These are phyloP conservation scores for Bombus confusus DNA, from an alignment of 1,140 invertebrate species.

Conservation along the genomic window DNA sequence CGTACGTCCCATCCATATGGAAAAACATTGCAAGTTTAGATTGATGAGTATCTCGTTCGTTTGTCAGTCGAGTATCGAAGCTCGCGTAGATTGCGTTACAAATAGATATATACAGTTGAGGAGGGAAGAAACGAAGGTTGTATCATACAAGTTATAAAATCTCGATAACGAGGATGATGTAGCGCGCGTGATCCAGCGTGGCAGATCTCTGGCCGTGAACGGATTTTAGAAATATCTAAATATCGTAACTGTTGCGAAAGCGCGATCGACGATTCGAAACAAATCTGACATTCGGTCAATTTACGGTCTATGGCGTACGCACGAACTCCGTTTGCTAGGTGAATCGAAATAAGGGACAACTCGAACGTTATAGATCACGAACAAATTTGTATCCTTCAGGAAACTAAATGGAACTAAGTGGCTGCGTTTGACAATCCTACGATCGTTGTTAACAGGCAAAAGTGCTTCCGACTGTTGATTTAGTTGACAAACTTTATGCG, in stretches of 20 bases:
- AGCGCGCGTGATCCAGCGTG: not conserved
- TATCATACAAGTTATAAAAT: not conserved
- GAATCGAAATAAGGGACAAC: not conserved
- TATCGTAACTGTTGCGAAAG: not conserved
- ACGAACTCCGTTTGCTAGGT: no score
- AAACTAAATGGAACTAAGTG: not conserved
- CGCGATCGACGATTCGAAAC: not conserved
- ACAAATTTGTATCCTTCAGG: not conserved
- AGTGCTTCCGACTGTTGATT: not conserved
- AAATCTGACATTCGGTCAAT: slow-evolving; percentile 11
- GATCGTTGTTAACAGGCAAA: not conserved
- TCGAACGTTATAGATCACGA: not conserved
- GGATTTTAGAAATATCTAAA: not conserved
- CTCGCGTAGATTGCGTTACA: no score
- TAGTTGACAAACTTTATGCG: not conserved
- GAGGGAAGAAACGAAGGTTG: not conserved
- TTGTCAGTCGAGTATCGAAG: not conserved
- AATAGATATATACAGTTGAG: no score
- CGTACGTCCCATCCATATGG: not conserved
- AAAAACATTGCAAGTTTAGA: not conserved
- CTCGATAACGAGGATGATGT: not conserved
- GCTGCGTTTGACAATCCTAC: not conserved
- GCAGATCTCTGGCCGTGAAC: not conserved
- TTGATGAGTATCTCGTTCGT: not conserved
- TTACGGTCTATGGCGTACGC: not conserved